phyloP scores from a whole-genome alignment of 2,888 invertebrate genomes.

The Hedya salicella region DNA sequence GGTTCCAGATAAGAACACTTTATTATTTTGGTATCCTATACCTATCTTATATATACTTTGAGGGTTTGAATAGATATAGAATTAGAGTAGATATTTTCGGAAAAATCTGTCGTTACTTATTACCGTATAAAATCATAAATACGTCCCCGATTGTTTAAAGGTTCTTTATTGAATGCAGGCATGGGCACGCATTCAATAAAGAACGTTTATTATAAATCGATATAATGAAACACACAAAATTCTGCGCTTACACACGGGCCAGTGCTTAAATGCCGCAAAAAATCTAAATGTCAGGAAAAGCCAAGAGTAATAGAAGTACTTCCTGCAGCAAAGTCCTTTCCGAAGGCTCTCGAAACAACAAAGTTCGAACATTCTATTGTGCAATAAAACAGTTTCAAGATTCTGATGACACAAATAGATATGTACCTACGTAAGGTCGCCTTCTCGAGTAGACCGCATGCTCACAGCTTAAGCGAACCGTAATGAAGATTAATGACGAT shows the following conservation, averaged over 20 bases:
- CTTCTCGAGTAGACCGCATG: constrained; percentile 63
- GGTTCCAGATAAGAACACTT: not conserved
- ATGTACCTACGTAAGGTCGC: constrained; percentile 39
- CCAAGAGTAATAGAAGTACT: not conserved
- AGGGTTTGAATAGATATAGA: too few relatives aligned
- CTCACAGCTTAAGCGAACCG: constrained; percentile 66
- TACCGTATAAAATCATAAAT: too few relatives aligned
- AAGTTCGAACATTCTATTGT: constrained; percentile 36
- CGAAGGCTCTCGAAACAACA: constrained; percentile 30
- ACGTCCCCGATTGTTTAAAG: too few relatives aligned
- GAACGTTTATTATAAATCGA: too few relatives aligned
- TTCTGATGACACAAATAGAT: constrained; percentile 42
- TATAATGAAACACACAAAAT: too few relatives aligned
- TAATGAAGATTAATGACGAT: constrained; percentile 80
- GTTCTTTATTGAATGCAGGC: too few relatives aligned
- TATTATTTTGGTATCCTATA: not conserved
- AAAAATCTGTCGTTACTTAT: too few relatives aligned
- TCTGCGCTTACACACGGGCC: too few relatives aligned
- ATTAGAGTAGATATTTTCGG: too few relatives aligned
- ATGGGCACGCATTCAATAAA: too few relatives aligned
- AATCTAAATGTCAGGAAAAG: not conserved
- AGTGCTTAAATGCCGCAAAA: too few relatives aligned
- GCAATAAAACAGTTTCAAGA: constrained; percentile 43
- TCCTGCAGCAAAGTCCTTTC: not conserved
- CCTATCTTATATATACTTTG: too few relatives aligned